A percentile compares a stretch with the other conserved stretches of the same genome.
These are phyloP conservation scores for Euwallacea fornicatus DNA, from an alignment of 1,140 invertebrate genomes.

Conservation along the genomic window DNA sequence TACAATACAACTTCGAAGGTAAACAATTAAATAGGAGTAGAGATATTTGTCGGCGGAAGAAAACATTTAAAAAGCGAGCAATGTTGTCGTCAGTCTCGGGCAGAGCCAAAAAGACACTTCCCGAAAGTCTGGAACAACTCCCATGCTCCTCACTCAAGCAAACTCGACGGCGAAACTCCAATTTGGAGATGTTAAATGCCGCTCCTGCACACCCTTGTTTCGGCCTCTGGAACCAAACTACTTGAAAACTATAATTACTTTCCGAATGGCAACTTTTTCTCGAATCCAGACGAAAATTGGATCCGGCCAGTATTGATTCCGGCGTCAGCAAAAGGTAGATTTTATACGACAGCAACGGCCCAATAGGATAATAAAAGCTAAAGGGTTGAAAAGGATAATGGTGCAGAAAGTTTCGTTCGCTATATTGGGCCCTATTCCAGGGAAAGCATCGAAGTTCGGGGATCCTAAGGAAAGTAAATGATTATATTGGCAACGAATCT, in stretches of 20 bases:
- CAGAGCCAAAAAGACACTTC: not conserved
- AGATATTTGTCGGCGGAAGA: no score
- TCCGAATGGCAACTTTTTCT: constrained; percentile 1
- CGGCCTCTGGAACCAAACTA: not conserved
- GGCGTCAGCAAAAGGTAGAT: constrained; percentile 15
- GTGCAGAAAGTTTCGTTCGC: constrained; percentile 22
- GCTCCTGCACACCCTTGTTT: not conserved
- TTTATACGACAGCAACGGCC: constrained; percentile 21
- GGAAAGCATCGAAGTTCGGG: constrained; percentile 15
- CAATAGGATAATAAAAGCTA: constrained; percentile 25
- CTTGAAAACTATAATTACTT: constrained; percentile 1
- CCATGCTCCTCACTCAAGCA: no score
- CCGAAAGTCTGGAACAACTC: no score
- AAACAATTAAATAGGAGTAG: no score
- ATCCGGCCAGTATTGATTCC: constrained; percentile 10
- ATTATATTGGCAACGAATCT: constrained; percentile 12
- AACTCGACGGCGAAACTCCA: not conserved
- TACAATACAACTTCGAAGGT: no score
- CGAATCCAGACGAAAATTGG: not conserved
- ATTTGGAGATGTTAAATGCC: not conserved
- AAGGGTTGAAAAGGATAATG: constrained; percentile 29
- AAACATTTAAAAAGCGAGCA: no score
- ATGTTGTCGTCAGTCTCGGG: no score
- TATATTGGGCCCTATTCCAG: constrained; percentile 15
- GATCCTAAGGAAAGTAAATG: constrained; percentile 22